Evolutionary conservation across 2,797 vertebrate species (phyloP), one percentile per base, ranked within the genome.

Genomic region (Rachycentron canadum): DNA sequence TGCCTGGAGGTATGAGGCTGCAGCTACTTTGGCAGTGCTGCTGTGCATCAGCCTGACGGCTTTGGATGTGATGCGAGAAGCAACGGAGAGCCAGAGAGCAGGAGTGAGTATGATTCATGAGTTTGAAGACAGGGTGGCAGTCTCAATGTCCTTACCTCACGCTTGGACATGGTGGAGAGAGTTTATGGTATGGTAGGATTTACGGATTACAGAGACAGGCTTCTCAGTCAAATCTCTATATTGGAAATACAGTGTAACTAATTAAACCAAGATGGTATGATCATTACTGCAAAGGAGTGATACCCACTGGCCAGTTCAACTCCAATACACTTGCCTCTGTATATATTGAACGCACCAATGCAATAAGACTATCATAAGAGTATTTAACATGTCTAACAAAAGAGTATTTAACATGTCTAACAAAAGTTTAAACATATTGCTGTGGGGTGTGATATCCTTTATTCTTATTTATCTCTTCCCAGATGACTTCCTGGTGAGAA

Each of bases 1-100:
- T 45, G 75, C 82, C 80, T 63, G 65, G 36, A 62, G 67, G 57
- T 58, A 25, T 59, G 72, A 70, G 25, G 40, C 55, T 77, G 72
- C 60, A 73, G 66, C 38, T 77, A 34, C 19, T 70, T 60, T 77
- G 74, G 79, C 56, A 72, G 61, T 0, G 3, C 50, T 1, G 3
- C 50, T 61, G 40, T 26, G 69, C 56, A 34, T 2, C 34, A 34
- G n/a, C 41, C 11, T 17, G 45, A 43, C 36, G 52, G 30, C 58
- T 55, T 65, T 75, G 30, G 69, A 52, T 71, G 41, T 55, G 50
- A 79, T 55, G 28, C 21, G 45, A 77, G 49, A 45, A 68, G 45
- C 52, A 69, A 53, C 17, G 73, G 55, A 66, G 9, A 67, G 62
- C 0, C 14, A 16, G n/a, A 32, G 32, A 32, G 32, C 32, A 13